A percentile compares a stretch with the other conserved stretches of the same genome.
phyloP scores from a whole-genome alignment of 2,888 invertebrate genomes.

The Ariolimax columbianus region DNA sequence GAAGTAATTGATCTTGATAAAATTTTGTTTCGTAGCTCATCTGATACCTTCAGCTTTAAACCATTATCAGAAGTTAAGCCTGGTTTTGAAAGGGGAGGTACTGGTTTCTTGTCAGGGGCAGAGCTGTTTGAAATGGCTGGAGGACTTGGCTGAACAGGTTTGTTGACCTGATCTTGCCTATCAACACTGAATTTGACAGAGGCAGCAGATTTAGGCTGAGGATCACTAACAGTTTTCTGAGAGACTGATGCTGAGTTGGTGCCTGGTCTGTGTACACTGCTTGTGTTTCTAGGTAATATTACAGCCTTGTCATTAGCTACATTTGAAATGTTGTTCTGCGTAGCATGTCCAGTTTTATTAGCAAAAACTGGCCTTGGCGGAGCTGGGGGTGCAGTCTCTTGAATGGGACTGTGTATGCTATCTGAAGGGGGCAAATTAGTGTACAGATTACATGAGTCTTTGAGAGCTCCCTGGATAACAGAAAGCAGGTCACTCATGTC shows the following conservation, averaged over 20 bases:
- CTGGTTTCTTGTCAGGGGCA: not conserved
- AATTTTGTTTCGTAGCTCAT: constrained; percentile 42
- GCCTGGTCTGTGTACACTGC: not conserved
- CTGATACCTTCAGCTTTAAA: constrained; percentile 33
- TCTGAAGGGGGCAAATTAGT: constrained; percentile 27
- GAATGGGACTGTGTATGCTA: constrained; percentile 23
- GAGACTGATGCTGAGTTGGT: not conserved
- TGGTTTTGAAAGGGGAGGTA: not conserved
- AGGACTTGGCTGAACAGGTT: not conserved
- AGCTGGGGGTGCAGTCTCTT: constrained; percentile 44
- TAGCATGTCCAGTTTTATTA: not conserved
- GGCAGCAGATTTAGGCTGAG: not conserved
- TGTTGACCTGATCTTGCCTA: not conserved
- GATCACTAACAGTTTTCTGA: not conserved
- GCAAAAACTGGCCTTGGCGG: constrained; percentile 31
- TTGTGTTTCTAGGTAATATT: not conserved
- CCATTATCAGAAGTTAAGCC: constrained; percentile 13
- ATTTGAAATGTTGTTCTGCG: not conserved
- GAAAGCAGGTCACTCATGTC: constrained; percentile 44
- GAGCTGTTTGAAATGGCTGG: not conserved
- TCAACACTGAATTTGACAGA: not conserved
- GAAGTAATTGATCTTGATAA: constrained; percentile 31
- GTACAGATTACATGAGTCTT: constrained; percentile 38
- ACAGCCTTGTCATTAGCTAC: not conserved
- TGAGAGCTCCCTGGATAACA: constrained; percentile 35